Conservation (phyloP, 1,140 invertebrate species). For the Sminthurinus signatus region DNA sequence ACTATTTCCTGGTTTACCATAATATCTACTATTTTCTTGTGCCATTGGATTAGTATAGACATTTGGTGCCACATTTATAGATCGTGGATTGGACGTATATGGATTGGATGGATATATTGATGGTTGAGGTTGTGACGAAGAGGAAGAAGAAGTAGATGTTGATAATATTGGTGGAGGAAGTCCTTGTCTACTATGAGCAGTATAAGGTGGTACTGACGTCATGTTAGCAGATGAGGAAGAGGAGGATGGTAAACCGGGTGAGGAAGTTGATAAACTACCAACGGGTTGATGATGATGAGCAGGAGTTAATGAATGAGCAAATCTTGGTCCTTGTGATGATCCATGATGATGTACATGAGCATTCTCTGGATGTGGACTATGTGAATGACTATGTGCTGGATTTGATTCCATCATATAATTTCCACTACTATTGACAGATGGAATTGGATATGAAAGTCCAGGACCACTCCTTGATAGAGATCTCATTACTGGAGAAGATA, state of each 20-base stretch:
- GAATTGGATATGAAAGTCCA: neutral
- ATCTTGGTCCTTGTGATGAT: slow-evolving; percentile 5
- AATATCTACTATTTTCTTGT: neutral
- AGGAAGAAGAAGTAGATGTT: neutral
- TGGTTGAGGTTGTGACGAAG: slow-evolving; percentile 13
- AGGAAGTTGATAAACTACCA: neutral
- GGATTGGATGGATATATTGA: slow-evolving; percentile 31
- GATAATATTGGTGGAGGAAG: neutral
- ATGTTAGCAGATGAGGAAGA: neutral
- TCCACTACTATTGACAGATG: slow-evolving; percentile 1
- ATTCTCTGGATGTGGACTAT: slow-evolving; percentile 13
- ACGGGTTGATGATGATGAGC: slow-evolving; percentile 16
- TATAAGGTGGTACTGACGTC: neutral
- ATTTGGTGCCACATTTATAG: slow-evolving; percentile 34
- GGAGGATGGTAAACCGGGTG: neutral
- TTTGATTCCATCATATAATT: slow-evolving; percentile 6
- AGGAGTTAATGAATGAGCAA: neutral
- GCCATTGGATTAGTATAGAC: slow-evolving; percentile 25
- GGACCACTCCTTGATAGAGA: neutral
- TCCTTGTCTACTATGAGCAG: neutral
- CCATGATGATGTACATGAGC: slow-evolving; percentile 16
- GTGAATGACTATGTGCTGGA: neutral
- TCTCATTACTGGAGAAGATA: slow-evolving; percentile 4
- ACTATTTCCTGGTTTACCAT: neutral
- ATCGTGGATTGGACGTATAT: slow-evolving; percentile 33